Conservation (phyloP, 2,888 invertebrate genomes). For the Callyntrura guangdongensis region DNA sequence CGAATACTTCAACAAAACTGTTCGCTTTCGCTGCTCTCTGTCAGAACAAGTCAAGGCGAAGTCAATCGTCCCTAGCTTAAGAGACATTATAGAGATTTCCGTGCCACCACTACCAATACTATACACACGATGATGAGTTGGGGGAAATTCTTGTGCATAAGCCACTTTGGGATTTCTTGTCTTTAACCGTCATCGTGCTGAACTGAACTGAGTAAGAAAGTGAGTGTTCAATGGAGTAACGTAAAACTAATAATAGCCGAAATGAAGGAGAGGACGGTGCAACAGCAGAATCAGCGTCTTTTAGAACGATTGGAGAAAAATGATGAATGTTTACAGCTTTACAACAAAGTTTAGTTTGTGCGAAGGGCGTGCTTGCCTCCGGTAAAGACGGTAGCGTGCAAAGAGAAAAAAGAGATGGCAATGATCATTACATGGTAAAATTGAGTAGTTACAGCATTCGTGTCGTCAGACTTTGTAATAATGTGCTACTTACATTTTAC, state of each 20-base stretch:
- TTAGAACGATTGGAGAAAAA: slow-evolving; percentile 76
- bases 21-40: not conserved
- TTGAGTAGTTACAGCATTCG: not conserved
- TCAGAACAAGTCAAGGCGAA: slow-evolving; percentile 50
- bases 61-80: slow-evolving; percentile 55
- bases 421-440: slow-evolving; percentile 34
- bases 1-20: slow-evolving; percentile 26
- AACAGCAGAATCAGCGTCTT: slow-evolving; percentile 34
- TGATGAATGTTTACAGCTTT: slow-evolving; percentile 83
- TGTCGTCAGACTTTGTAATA: not conserved
- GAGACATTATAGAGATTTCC: slow-evolving; percentile 39
- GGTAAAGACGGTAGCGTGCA: not conserved
- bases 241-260: slow-evolving; percentile 84
- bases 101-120: not conserved
- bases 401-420: not conserved
- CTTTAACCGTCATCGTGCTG: slow-evolving; percentile 51
- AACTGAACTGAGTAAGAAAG: not conserved
- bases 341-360: slow-evolving; percentile 83
- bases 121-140: slow-evolving; percentile 46
- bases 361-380: slow-evolving; percentile 70
- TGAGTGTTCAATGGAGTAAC: slow-evolving; percentile 8
- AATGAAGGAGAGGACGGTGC: slow-evolving; percentile 52
- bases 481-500: too few species aligned
- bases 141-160: slow-evolving; percentile 74
- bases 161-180: slow-evolving; percentile 75